Evolutionary conservation across 2,888 invertebrate species (phyloP), one percentile per base, ranked within the genome.

Genomic region (Myopa tessellatipennis): DNA sequence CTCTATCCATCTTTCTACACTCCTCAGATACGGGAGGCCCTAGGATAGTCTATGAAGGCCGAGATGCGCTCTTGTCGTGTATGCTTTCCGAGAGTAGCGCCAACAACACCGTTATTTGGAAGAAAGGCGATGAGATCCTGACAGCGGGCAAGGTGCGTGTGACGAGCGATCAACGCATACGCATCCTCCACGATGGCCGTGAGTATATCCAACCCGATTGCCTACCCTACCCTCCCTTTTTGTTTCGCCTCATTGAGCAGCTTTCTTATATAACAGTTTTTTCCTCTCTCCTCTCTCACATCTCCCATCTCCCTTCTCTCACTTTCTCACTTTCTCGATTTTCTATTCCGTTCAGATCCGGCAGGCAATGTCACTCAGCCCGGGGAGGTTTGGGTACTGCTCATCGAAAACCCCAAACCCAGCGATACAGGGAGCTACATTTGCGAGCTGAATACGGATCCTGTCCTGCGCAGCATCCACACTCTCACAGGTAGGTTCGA

Each of bases 361-460:
- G 86, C 86, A 71, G 87, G 84, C 4, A 82, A 76, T 38, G 82
- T 84, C 58, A 85, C 84, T 18, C 83, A 83, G 85, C 95, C 94
- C 3, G 95, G 95, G 0, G 95, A 95, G 85, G 95, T 95, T 18
- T 96, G 95, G 95, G 95, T 96, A 63, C 91, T 96, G 71, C 92
- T 95, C 80, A 95, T 96, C 84, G 93, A 93, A 85, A 90, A 92
- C 26, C 92, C 93, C 18, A 92, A 91, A 84, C 90, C 92, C 0
- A 90, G 92, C 0, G 96, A 96, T 86, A 92, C 94, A 0, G 95
- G 95, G 1, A 91, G 95, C 55, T 96, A 96, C 87, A 92, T 93
- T 82, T 96, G 96, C 84, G 95, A 96, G 89, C 92, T 95, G 26
- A 96, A 96, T 89, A 94, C 94, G 18, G 93, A 93, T 82, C 95